A percentile compares a stretch with the other conserved stretches of the same genome.
These are phyloP conservation scores for Indri indri DNA, from an alignment of 2,113 vertebrate genomes.

Conservation along the genomic window DNA sequence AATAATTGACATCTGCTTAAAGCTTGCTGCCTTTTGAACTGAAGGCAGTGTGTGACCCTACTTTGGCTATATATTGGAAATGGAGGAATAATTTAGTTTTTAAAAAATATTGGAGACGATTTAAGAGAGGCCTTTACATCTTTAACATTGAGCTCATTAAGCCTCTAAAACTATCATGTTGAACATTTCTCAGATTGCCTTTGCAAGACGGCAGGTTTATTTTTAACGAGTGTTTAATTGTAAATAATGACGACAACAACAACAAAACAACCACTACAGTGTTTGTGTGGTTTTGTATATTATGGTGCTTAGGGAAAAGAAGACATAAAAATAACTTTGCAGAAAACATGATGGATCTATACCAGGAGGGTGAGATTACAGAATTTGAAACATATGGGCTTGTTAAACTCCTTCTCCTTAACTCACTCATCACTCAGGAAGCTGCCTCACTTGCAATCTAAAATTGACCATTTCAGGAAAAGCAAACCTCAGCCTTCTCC, in stretches of 20 bases:
- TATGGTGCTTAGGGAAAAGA: neutral
- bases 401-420: conserved; percentile 58
- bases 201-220: conserved; percentile 47
- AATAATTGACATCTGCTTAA: neutral
- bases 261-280: neutral
- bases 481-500: conserved; percentile 75
- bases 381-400: conserved; percentile 60
- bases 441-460: conserved; percentile 34
- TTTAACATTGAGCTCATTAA: conserved; percentile 51
- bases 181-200: conserved; percentile 29
- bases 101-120: neutral
- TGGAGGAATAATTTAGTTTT: neutral
- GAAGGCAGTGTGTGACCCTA: neutral
- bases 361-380: conserved; percentile 44
- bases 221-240: conserved; percentile 46
- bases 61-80: neutral
- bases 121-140: neutral
- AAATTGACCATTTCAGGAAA: conserved; percentile 80
- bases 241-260: neutral
- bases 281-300: conserved; percentile 2
- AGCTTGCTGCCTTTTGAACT: neutral
- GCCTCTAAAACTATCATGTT: conserved; percentile 44
- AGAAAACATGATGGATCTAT: conserved; percentile 54
- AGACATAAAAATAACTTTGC: conserved; percentile 49
- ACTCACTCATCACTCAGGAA: conserved; percentile 62